A percentile compares a stretch with the other conserved stretches of the same genome.
Conservation (phyloP, 2,888 invertebrate species). For the Tenthredo scrophulariae region DNA sequence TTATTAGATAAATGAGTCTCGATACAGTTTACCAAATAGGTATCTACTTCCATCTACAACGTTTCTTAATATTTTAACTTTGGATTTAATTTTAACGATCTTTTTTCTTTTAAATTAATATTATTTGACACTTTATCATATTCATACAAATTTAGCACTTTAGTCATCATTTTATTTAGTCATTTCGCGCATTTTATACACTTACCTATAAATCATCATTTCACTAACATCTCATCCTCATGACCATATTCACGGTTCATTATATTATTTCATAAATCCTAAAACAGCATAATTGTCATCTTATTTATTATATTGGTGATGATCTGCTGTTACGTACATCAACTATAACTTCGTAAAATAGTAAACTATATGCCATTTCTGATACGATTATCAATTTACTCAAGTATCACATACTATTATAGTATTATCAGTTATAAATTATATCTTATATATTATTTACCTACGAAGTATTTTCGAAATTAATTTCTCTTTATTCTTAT, state of each 20-base stretch:
- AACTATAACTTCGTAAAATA: neutral
- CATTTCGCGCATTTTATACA: neutral
- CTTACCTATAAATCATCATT: neutral
- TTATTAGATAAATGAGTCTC: conserved; percentile 3
- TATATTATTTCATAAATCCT: neutral
- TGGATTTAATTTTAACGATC: neutral
- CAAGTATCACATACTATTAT: neutral
- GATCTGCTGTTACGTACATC: neutral
- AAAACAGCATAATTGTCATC: neutral
- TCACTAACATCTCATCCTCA: neutral
- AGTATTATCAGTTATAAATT: neutral
- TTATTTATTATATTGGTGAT: neutral
- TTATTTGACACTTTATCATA: conserved; percentile 3
- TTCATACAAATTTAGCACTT: neutral
- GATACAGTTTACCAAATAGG: neutral
- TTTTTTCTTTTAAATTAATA: neutral
- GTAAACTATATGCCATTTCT: neutral
- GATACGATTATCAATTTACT: neutral
- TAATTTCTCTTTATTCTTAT: neutral
- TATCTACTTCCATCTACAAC: neutral
- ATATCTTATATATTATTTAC: neutral
- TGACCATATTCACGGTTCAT: neutral
- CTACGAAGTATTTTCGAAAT: neutral
- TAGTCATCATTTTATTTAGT: neutral
- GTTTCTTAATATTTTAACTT: conserved; percentile 30